Evolutionary conservation across 2,888 invertebrate genomes (phyloP).

Genomic region (Nomada ruficornis): DNA sequence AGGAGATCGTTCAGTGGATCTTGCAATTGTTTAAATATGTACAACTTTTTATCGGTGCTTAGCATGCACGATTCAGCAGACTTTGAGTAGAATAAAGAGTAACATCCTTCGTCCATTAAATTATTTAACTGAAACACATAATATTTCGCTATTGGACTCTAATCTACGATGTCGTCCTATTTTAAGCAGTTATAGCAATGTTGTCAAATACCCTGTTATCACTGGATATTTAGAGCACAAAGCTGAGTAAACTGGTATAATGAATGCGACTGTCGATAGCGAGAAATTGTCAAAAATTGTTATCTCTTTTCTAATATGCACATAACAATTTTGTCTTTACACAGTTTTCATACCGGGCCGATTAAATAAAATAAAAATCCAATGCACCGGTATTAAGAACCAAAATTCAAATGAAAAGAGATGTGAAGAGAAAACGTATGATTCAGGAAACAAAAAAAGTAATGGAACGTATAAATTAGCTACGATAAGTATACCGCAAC

Average conservation of each 20-base stretch:
- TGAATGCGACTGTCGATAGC: no score
- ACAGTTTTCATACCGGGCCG: background rate
- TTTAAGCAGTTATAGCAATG: background rate
- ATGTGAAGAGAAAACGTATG: background rate
- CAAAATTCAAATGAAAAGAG: background rate
- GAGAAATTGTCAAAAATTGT: no score
- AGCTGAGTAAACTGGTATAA: background rate
- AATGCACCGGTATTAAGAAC: background rate
- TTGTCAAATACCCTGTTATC: constrained; percentile 3
- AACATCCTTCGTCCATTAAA: no score
- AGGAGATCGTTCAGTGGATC: no score
- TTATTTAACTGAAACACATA: no score
- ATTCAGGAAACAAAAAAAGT: no score
- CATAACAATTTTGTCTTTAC: background rate
- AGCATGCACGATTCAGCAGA: no score
- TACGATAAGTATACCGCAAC: constrained; percentile 14
- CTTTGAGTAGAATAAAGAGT: no score
- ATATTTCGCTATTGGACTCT: background rate
- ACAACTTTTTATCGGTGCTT: no score
- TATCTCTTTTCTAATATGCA: no score
- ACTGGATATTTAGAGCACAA: background rate
- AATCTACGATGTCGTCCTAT: background rate
- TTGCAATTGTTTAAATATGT: no score
- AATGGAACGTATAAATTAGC: background rate
- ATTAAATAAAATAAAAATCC: background rate